Base-by-base conservation (phyloP, 1,140 invertebrate species). In the Penaeus japonicus region DNA sequence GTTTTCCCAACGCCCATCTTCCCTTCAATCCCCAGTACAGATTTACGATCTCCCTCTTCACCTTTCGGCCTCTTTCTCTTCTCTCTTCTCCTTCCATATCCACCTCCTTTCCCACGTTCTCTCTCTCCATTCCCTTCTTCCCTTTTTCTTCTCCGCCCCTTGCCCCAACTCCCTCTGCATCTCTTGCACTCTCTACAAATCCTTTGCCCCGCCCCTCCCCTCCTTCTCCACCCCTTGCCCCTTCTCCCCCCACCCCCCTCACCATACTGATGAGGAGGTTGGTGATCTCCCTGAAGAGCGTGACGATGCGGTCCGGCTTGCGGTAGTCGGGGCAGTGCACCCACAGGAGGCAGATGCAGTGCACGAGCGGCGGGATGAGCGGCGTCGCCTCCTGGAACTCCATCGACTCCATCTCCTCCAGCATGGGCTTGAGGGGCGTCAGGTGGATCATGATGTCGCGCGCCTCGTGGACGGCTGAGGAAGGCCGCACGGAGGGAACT, bases 341-440 rank as follows among this genome's bases (percentile, higher is more conserved):
- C 97, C 97, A 99, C 22, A 98, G 95, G 75, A 98, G 94, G 92
- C 97, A 97, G 15, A 98, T 94, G 1, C 95, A 95, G 90, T 98
- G 96, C 93, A 98, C 95, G 78, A 97, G 92, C 1, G 96, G 95
- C 47, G 94, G 94, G 92, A 98, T 95, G 77, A 97, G 92, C 0
- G 96, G 94, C 79, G 95, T 94, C 70, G 95, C 94, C 91, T 98
- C 97, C 30, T 95, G 94, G 92, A 98, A 97, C 91, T 97, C 96
- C 1, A 95, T 95, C 92, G 97, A 96, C 93, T 98, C 97, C 27
- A 99, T 92, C 24, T 94, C 93, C 91, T 96, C 95, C 91, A 99
- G 95, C 91, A 96, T 95, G 91, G 95, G 96, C 81, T 95, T 94
- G 83, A 99, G 92, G 2, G 97, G 97, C 90, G 96, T 96, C 85